A percentile compares a stretch with the other conserved stretches of the same genome.
Evolutionary conservation across 2,113 vertebrate genomes (phyloP).

Genomic region (Sceloporus undulatus): DNA sequence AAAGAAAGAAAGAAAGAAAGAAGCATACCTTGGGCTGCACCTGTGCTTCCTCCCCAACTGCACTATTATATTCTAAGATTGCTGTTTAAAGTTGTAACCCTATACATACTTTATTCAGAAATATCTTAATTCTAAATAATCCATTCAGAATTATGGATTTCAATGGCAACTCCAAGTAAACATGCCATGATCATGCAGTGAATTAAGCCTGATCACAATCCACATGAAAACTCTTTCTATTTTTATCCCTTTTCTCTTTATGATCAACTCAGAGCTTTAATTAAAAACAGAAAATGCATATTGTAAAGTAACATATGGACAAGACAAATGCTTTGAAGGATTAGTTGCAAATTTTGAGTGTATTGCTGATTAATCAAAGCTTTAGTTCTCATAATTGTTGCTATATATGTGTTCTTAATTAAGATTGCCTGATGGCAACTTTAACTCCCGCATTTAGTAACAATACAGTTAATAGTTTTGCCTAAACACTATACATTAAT

Average conservation of each 20-base stretch:
- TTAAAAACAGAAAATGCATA: neutral
- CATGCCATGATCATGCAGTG: neutral
- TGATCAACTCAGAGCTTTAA: neutral
- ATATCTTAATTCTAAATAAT: no score
- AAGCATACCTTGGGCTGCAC: no score
- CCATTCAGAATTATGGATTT: no score
- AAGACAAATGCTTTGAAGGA: constrained; percentile 23
- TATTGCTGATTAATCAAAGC: constrained; percentile 19
- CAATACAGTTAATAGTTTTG: neutral
- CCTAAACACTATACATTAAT: neutral
- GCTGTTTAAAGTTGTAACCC: no score
- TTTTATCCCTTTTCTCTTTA: neutral
- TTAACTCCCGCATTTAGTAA: neutral
- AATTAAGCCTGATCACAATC: neutral
- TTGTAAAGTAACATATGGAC: neutral
- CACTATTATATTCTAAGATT: no score
- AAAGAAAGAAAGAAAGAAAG: no score
- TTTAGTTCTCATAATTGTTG: constrained; percentile 32
- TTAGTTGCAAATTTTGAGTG: constrained; percentile 15
- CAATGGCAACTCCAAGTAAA: neutral
- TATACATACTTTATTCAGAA: no score
- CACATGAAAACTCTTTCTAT: neutral
- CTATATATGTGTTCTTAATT: constrained; percentile 37
- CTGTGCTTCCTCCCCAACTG: no score
- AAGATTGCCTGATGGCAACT: neutral